Evolutionary conservation across 2,888 invertebrate genomes (phyloP), one percentile per base, ranked within the genome.

Genomic region (Papilio elwesi): DNA sequence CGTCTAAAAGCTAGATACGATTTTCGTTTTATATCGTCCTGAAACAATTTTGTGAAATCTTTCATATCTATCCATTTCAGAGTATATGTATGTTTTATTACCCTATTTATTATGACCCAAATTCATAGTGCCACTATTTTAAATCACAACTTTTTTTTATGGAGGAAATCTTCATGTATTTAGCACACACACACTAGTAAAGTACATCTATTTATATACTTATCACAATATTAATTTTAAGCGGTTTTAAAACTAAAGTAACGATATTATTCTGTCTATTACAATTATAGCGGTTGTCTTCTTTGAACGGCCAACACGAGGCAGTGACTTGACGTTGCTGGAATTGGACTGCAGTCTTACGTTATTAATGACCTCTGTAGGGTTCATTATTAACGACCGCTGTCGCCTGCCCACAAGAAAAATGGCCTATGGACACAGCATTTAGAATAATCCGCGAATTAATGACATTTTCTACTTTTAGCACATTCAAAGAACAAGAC

Each of bases 311-410:
- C 51, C 9, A 77, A 76, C 73, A 73, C 73, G 70, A 70, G 47
- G 53, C 74, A 26, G 26, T 4, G 15, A 75, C 51, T 66, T 67
- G 73, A 70, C 53, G 73, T 74, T 65, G 12, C 62, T 68, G 68
- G 71, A 75, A 81, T 78, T 77, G 80, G 81, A 79, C 80, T 78
- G 80, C 81, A 84, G 81, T 81, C 79, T n/a, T 80, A 82, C 75
- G 78, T 83, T 82, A 84, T 84, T 84, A 82, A 87, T 85, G 83
- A 68, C 70, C 71, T 71, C 74, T 76, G 74, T 76, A 80, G 78
- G 76, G 77, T 76, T 78, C 71, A 77, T 82, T 82, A 84, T 84
- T 82, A 62, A 73, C 65, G 62, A 62, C 62, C 49, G 55, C 69
- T 73, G 73, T 67, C 65, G 52, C 26, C 69, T 68, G 57, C 49